Evolutionary conservation across 2,888 invertebrate species (phyloP).

Genomic region (Cantharis rustica): DNA sequence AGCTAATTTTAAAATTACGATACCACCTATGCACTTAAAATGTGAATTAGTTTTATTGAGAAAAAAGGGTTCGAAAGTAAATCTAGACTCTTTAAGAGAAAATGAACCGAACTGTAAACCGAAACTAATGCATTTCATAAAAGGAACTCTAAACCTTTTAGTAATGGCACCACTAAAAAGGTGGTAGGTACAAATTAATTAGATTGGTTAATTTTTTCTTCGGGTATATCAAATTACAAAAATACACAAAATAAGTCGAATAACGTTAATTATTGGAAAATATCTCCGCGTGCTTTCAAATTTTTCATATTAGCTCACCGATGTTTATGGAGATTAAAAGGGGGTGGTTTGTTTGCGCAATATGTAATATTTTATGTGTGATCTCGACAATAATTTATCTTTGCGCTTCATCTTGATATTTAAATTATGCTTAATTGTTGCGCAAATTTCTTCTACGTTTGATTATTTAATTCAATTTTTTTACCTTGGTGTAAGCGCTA

Average conservation of each 20-base stretch:
- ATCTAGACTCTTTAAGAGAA: not conserved
- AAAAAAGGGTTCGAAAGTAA: not conserved
- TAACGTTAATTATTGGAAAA: not conserved
- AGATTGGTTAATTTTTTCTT: not conserved
- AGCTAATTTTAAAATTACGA: not conserved
- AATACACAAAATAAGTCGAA: not conserved
- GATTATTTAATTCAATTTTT: not conserved
- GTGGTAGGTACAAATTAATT: slow-evolving; percentile 1
- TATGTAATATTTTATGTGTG: not conserved
- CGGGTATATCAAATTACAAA: not conserved
- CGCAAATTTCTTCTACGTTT: not conserved
- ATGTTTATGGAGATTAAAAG: not conserved
- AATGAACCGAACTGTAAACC: slow-evolving; percentile 5
- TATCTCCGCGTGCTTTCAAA: not conserved
- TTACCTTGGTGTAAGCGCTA: not conserved
- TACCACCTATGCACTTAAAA: not conserved
- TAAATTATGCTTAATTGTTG: not conserved
- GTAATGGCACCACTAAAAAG: not conserved
- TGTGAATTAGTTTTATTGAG: not conserved
- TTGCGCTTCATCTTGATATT: not conserved
- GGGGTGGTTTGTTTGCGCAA: not conserved
- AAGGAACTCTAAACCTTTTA: not conserved
- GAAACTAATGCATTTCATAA: slow-evolving; percentile 12
- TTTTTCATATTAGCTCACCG: not conserved
- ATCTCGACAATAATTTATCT: not conserved